Evolutionary conservation across 2,797 vertebrate genomes (phyloP), one percentile per base, ranked within the genome.

Genomic region (Myotis daubentonii): DNA sequence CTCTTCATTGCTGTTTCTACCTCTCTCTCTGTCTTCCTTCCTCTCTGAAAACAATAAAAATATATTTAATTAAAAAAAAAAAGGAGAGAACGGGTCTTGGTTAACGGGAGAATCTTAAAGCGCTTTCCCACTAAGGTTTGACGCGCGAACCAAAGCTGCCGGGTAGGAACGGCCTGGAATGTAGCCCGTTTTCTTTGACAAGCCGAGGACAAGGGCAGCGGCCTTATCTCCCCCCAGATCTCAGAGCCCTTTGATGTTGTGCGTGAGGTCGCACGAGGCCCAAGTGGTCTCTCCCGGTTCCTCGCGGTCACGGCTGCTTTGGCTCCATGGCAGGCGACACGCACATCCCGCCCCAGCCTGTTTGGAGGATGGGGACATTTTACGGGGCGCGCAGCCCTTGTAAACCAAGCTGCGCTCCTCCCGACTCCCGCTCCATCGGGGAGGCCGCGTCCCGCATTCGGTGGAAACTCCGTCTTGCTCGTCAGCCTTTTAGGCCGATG

Each of bases 351-450:
- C 91, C 96, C 86, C 84, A 97, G 49, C 70, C 55, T 84, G 79
- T 85, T 92, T 25, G 94, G 93, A 96, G 96, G 95, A 92, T 72
- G 88, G 92, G 94, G 92, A 93, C 86, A 66, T 95, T 79, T 98
- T 98, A 98, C 74, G 93, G 93, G 95, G 60, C 95, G 93, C 94
- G 86, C 79, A 95, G 97, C 97, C 55, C 97, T 97, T 94, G 84
- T 98, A 98, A 98, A 96, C 89, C 60, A 2, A 68, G 72, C 13
- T 0, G 10, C n/a, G 85, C 95, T 97, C 91, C 94, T 89, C 79
- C 84, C 0, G 0, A 72, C 80, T 94, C 94, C 97, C 87, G 97
- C 97, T 97, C 98, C 91, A 94, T 75, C 93, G 97, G 97, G 97
- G 97, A 95, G 97, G 97, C 82, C 84, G 51, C n/a, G 30, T 92